phyloP scores from a whole-genome alignment of 2,888 invertebrate species.

The Temnothorax ravouxi region DNA sequence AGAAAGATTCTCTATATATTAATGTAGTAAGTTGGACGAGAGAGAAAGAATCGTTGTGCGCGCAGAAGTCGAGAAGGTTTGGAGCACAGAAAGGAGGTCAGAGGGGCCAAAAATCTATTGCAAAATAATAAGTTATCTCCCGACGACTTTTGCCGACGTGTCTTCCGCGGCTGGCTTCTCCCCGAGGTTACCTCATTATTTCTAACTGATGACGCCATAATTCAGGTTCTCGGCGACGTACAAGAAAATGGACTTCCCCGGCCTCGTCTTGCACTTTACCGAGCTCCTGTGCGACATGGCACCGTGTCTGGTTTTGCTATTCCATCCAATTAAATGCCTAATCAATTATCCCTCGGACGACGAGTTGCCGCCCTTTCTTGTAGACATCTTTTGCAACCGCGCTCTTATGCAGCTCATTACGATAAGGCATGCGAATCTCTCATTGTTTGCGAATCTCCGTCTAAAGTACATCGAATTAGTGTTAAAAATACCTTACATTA shows the following conservation, averaged over 20 bases:
- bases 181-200: slow-evolving; percentile 82
- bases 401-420: slow-evolving; percentile 55
- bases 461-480: slow-evolving; percentile 29
- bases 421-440: slow-evolving; percentile 41
- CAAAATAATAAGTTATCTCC: slow-evolving; percentile 81
- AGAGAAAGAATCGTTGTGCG: slow-evolving; percentile 8
- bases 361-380: slow-evolving; percentile 71
- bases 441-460: slow-evolving; percentile 42
- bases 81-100: slow-evolving; percentile 29
- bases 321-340: slow-evolving; percentile 80
- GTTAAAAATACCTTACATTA: slow-evolving; percentile 11
- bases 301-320: slow-evolving; percentile 72
- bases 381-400: slow-evolving; percentile 54
- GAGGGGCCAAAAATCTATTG: slow-evolving; percentile 76
- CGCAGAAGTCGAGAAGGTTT: not conserved
- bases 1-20: slow-evolving; percentile 23
- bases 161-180: slow-evolving; percentile 76
- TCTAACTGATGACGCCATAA: slow-evolving; percentile 84
- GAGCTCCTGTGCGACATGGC: slow-evolving; percentile 60
- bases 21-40: slow-evolving; percentile 20
- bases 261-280: slow-evolving; percentile 67
- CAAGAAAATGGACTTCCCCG: slow-evolving; percentile 82
- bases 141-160: slow-evolving; percentile 81
- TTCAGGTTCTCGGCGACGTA: slow-evolving; percentile 81
- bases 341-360: slow-evolving; percentile 77